Base-by-base conservation (phyloP, 2,888 invertebrate genomes). In the Lasioglossum morio region DNA sequence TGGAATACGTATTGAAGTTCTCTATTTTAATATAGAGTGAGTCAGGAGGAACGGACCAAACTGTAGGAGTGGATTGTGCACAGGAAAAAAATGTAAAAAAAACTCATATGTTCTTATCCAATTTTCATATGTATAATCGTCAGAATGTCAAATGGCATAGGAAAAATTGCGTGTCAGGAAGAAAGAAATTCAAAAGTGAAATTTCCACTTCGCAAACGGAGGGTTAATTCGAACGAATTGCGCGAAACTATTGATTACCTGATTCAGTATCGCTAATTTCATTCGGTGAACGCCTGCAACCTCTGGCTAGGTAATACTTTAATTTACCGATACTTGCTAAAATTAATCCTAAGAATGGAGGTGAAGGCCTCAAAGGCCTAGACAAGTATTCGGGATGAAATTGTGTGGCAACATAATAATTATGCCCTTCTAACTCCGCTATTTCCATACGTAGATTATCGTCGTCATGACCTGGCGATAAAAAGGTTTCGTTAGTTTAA, bases 371-470 rank as follows among this genome's bases (percentile, higher is more conserved):
- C 88, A 99, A 95, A 0, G 99, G 99, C 2, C 99, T 96, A 0
- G 99, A 98, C 85, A 99, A 96, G 95, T 99, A 99, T 95, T 99
- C 99, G 0, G 99, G 99, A 95, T 99, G 99, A 95, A 98, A 99
- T 95, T 99, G 99, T 2, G 99, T 99, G 0, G 98, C 98, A 8
- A 99, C 98, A 94, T 98, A 99, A 95, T 98, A 99, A 0, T 98
- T 98, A 95, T 99, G 99, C 77, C 96, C 96, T 79, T 97, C 97
- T 27, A 99, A 96, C 93, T 98, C 98, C 74, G 99, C 96, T 53
- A 99, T 98, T 96, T 99, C 99, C 99, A 99, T 99, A 46, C 99
- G 96, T 81, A 97, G 96, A 81, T 97, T 97, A n/a, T 97, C 97
- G 27, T 97, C 96, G 94, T 99, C 99, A 77, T 97, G 97, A 63